Base-by-base conservation (phyloP, 2,797 vertebrate species). In the Enteromius treurensis region DNA sequence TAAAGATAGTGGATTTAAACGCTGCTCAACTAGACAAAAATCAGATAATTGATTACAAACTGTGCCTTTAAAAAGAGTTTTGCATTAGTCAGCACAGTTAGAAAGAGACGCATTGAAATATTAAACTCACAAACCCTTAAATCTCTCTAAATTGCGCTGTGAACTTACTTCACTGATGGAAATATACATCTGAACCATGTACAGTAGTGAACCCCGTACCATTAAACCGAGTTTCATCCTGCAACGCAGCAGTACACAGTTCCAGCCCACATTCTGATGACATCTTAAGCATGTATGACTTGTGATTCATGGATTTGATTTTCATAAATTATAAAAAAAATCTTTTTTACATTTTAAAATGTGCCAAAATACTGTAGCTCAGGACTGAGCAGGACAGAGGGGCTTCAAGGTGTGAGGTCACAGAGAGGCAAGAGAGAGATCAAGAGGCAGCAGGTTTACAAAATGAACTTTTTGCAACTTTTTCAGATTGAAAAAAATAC, bases 131-230 rank as follows among this genome's bases (percentile, higher is more conserved):
- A 29, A 62, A 29, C 23, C 15, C 74, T 60, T 26, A 15, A 70
- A 42, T 49, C 49, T 81, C 76, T 75, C 13, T 65, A 67, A 82
- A 75, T 77, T 85, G 83, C 78, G 84, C 81, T 84, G 84, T 81
- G 76, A 80, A 64, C 34, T 83, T 26, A 78, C 58, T 58, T 81
- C 78, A 83, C 73, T 65, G 32, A 85, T 32, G 29, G 62, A 73
- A 60, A 77, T 53, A 32, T 17, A 49, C 34, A 55, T 67, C 8
- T 34, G 4, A 49, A 40, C 68, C 70, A 73, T 82, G 75, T 65
- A 70, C 23, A 47, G n/a, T 51, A 62, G 17, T 37, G 10, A n/a
- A 69, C 19, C 64, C 69, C 34, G 58, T 75, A 71, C 47, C 51
- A 73, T 60, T 79, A 42, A 21, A 49, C 40, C 29, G 40, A 74